Evolutionary conservation across 2,797 vertebrate genomes (phyloP).

Genomic region (Urophycis tenuis): DNA sequence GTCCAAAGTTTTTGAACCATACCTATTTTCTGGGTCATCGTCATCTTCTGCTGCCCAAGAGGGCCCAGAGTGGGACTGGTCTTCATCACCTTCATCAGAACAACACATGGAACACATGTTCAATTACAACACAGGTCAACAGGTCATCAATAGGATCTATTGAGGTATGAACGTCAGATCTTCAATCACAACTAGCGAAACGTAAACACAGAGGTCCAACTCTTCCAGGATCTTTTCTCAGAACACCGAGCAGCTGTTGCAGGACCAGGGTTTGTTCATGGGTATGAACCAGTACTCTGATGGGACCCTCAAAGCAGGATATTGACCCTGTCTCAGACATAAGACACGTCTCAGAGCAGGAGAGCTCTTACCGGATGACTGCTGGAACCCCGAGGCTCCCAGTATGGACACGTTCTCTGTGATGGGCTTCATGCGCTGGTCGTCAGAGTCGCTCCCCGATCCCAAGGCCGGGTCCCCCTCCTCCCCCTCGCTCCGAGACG

Average conservation of each 20-base stretch:
- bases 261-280: neutral
- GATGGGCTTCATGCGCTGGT: slow-evolving; percentile 90
- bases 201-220: neutral
- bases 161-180: neutral
- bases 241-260: neutral
- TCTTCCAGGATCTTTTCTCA: neutral
- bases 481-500: slow-evolving; percentile 78
- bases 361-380: slow-evolving; percentile 81
- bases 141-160: neutral
- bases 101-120: neutral
- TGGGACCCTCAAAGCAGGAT: too few species aligned
- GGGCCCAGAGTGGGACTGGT: slow-evolving; percentile 74
- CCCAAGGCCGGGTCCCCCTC: slow-evolving; percentile 70
- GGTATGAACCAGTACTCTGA: too few species aligned
- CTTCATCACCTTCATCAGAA: slow-evolving; percentile 80
- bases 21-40: slow-evolving; percentile 99
- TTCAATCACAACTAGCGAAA: neutral
- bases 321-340: too few species aligned
- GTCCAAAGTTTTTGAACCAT: slow-evolving; percentile 80
- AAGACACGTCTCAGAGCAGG: neutral
- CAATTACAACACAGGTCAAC: neutral
- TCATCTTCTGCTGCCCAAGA: slow-evolving; percentile 84
- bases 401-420: slow-evolving; percentile 77
- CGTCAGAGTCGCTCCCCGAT: slow-evolving; percentile 76
- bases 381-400: slow-evolving; percentile 76